Evolutionary conservation across 2,888 invertebrate genomes (phyloP).

Genomic region (Nephrotoma guestfalica): DNA sequence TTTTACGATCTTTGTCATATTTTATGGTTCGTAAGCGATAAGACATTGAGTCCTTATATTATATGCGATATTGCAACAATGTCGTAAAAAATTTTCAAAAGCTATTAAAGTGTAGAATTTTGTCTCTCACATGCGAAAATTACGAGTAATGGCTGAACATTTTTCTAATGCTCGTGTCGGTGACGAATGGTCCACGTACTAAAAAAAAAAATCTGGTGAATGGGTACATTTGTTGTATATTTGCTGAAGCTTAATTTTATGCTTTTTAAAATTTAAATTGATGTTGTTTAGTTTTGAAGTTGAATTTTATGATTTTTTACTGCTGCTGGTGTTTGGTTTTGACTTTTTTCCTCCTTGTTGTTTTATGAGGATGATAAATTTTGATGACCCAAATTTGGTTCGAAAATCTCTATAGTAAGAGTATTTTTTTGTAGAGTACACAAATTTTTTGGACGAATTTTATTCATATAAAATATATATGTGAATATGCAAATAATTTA

Average conservation of each 20-base stretch:
- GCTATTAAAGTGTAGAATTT: neutral
- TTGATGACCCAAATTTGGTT: neutral
- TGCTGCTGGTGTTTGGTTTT: neutral
- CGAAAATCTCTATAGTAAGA: neutral
- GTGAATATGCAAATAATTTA: neutral
- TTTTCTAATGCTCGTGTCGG: no score
- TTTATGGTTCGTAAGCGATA: neutral
- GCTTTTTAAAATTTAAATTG: neutral
- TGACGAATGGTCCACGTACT: no score
- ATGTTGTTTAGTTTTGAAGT: neutral
- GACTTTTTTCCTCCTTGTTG: neutral
- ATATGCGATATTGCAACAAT: neutral
- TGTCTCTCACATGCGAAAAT: neutral
- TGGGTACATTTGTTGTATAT: neutral
- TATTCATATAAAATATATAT: neutral
- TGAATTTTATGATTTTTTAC: neutral
- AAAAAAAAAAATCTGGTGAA: neutral
- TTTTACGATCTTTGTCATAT: neutral
- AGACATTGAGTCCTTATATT: neutral
- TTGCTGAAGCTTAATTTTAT: neutral
- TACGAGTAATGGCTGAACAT: no score
- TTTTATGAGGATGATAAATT: neutral
- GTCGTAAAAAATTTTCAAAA: neutral
- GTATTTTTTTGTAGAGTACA: neutral
- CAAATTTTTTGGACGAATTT: neutral